A percentile compares a stretch with the other conserved stretches of the same genome.
Evolutionary conservation across 2,113 vertebrate species (phyloP).

Genomic region (Trogon melanurus): DNA sequence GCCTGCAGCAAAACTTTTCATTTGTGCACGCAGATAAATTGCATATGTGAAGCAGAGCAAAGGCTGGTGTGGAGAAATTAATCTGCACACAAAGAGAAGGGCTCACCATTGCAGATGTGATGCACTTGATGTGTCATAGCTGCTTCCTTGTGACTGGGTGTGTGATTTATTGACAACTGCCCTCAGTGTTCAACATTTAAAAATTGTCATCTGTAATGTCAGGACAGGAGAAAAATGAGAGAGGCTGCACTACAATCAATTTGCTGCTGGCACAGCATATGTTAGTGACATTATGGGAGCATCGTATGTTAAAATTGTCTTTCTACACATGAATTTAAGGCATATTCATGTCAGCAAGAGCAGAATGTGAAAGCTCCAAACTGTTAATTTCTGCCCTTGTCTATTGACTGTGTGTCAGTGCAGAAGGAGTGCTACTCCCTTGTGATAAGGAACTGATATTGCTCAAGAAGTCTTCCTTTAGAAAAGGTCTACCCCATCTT

Average conservation of each 20-base stretch:
- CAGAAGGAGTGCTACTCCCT: background rate
- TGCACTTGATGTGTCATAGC: background rate
- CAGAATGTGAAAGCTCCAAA: background rate
- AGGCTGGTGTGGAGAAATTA: background rate
- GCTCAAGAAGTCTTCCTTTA: fast-evolving
- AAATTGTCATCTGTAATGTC: background rate
- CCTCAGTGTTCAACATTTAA: background rate
- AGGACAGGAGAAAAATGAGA: conserved; percentile 4
- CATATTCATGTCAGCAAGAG: background rate
- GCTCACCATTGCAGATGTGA: background rate
- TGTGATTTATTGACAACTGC: background rate
- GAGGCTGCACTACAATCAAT: background rate
- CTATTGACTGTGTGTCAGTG: background rate
- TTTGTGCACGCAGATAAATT: background rate
- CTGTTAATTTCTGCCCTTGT: background rate
- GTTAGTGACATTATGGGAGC: background rate
- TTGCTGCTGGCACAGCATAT: background rate
- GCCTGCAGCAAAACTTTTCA: background rate
- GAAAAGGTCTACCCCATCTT: background rate
- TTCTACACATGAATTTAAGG: background rate
- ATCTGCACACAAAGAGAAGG: background rate
- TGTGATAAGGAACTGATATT: background rate
- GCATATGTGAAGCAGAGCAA: background rate
- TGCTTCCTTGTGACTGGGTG: background rate
- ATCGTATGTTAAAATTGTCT: conserved; percentile 6